A percentile compares a stretch with the other conserved stretches of the same genome.
phyloP scores from a whole-genome alignment of 2,888 invertebrate genomes.

The Argynnis bischoffii region DNA sequence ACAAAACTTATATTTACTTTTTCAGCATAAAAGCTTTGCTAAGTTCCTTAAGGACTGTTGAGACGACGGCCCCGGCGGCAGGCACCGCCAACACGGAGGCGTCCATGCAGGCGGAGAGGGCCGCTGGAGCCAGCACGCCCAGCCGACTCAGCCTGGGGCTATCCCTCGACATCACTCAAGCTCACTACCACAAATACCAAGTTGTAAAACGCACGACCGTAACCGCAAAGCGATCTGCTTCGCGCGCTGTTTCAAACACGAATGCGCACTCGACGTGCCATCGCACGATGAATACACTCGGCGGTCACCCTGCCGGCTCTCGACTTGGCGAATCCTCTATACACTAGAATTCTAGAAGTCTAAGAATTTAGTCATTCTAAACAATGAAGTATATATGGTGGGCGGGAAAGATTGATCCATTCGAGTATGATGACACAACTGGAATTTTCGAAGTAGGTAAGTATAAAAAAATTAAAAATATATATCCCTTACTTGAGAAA shows the following conservation, averaged over 20 bases:
- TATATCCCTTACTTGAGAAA: too few species aligned
- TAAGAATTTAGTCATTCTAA: background rate
- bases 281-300: background rate
- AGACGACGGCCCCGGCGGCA: conserved; percentile 74
- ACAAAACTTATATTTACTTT: conserved; percentile 57
- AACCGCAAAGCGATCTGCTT: conserved; percentile 76
- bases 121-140: conserved; percentile 74
- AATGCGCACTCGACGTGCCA: conserved; percentile 53
- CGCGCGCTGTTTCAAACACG: conserved; percentile 63
- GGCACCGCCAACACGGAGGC: conserved; percentile 76
- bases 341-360: conserved; percentile 5
- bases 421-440: conserved; percentile 2
- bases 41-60: conserved; percentile 74
- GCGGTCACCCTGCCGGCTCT: conserved; percentile 9
- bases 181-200: conserved; percentile 32
- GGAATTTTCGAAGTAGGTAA: too few species aligned
- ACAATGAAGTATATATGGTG: background rate
- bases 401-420: background rate
- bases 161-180: conserved; percentile 66
- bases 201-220: conserved; percentile 62
- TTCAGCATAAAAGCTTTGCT: conserved; percentile 79
- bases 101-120: conserved; percentile 74
- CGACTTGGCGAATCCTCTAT: conserved; percentile 9
- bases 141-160: conserved; percentile 63
- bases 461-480: too few species aligned